Conservation (phyloP, 2,113 vertebrate genomes). For the Argyrosomus japonicus region DNA sequence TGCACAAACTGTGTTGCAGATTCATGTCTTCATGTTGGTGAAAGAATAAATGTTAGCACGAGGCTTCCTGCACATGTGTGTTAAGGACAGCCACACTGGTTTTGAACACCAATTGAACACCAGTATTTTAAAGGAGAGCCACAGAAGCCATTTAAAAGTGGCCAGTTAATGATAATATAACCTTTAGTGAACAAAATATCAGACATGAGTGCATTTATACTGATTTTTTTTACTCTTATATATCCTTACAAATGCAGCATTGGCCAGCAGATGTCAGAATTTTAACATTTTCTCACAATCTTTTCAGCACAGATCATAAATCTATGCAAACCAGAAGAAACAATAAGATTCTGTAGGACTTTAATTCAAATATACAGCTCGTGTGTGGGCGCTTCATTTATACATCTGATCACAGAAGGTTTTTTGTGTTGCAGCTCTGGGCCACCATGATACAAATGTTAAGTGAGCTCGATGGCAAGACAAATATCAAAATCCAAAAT, state of each 20-base stretch:
- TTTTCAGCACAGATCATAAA: too few species aligned
- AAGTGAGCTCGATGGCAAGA: background rate
- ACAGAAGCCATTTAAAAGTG: background rate
- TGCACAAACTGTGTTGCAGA: background rate
- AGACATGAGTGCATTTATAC: too few species aligned
- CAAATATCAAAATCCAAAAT: background rate
- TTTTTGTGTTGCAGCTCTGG: background rate
- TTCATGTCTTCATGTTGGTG: background rate
- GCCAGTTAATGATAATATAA: background rate
- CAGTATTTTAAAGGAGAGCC: too few species aligned
- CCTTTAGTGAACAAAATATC: too few species aligned
- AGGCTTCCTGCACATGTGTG: too few species aligned
- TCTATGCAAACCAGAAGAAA: background rate
- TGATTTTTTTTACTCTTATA: background rate
- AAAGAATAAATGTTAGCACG: background rate
- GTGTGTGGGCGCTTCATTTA: too few species aligned
- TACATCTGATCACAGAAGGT: background rate
- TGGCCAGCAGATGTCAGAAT: conserved; percentile 24
- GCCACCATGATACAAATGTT: background rate
- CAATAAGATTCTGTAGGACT: background rate
- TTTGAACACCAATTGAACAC: too few species aligned
- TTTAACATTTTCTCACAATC: background rate
- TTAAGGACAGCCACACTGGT: background rate
- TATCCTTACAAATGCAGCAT: background rate
- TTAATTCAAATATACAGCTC: too few species aligned